A percentile compares a stretch with the other conserved stretches of the same genome.
phyloP scores from a whole-genome alignment of 2,888 invertebrate species.

The Chelonus formosanus region DNA sequence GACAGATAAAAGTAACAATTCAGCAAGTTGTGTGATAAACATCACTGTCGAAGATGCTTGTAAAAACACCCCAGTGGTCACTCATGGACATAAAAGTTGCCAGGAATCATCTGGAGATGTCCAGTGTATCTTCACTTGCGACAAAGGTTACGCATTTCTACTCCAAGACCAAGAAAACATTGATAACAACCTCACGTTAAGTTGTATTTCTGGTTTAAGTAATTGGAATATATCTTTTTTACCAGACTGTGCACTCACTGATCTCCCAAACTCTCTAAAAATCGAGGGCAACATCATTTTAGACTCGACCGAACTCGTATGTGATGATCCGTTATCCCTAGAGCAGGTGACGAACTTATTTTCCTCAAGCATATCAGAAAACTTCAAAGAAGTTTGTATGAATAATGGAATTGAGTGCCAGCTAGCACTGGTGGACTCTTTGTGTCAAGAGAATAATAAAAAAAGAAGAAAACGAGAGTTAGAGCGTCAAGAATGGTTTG shows the following conservation, averaged over 20 bases:
- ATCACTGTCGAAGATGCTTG: slow-evolving; percentile 72
- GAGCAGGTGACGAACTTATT: slow-evolving; percentile 53
- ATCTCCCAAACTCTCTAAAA: slow-evolving; percentile 65
- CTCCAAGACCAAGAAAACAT: slow-evolving; percentile 53
- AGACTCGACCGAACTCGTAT: slow-evolving; percentile 60
- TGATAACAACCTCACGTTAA: slow-evolving; percentile 50
- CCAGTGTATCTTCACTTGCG: slow-evolving; percentile 70
- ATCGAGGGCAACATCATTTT: slow-evolving; percentile 66
- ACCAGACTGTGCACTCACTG: slow-evolving; percentile 71
- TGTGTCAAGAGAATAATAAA: too few relatives aligned
- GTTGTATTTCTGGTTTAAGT: slow-evolving; percentile 44
- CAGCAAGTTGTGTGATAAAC: slow-evolving; percentile 69
- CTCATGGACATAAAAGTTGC: slow-evolving; percentile 67
- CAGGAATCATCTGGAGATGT: slow-evolving; percentile 60
- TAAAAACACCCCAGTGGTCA: slow-evolving; percentile 64
- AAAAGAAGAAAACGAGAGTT: too few relatives aligned
- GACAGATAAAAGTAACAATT: slow-evolving; percentile 70
- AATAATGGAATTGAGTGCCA: slow-evolving; percentile 54
- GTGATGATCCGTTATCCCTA: slow-evolving; percentile 62
- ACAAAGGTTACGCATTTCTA: slow-evolving; percentile 72
- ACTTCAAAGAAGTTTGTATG: slow-evolving; percentile 4
- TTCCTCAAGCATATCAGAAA: slow-evolving; percentile 20
- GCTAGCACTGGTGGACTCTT: slow-evolving; percentile 43
- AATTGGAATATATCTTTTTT: slow-evolving; percentile 46
- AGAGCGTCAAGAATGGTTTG: too few relatives aligned